Base-by-base conservation (phyloP, 2,797 vertebrate species). In the Pithecia hirsuta region DNA sequence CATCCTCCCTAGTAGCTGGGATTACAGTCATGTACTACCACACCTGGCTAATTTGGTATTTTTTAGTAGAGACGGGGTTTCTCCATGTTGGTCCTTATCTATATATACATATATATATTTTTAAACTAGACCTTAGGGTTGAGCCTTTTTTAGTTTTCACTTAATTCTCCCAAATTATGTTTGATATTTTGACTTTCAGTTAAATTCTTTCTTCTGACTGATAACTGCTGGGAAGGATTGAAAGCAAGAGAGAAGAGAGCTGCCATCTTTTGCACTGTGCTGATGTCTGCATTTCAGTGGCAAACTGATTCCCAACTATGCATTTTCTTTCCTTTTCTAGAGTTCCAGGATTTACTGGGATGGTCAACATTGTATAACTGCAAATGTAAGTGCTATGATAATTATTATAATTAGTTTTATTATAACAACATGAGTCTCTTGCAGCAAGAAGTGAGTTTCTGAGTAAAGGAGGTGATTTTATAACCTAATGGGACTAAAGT, bases 331-430 rank as follows among this genome's bases (percentile, higher is more conserved):
- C 39, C 46, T 91, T 55, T 82, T 61, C 52, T 61, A 82, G 30
- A 88, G 30, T 93, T 88, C 20, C 44, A n/a, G 15, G 55, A 79
- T 90, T 95, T 67, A 44, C 28, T 50, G 41, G 24, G 10, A 64
- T 57, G 92, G n/a, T 20, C 70, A 44, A 48, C 30, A 7, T n/a
- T 30, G 4, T 41, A n/a, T 84, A 92, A 97, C 41, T 95, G 33
- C 39, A 92, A 76, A 36, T 90, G 2, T 93, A 90, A 94, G 55
- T 86, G 41, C 50, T 81, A 84, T 81, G 48, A 74, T 95, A 93
- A 95, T 96, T 92, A 52, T 79, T 89, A 72, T 89, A 94, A 97
- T 95, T 95, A 78, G 61, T 89, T 81, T 96, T 94, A 84, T 83
- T 95, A 80, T 81, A 95, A 91, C 82, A 46, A 94, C 44, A 24